Percentiles rank a stretch among this genome's conserved stretches.
Conservation (phyloP, 2,888 invertebrate genomes). For the Teleogryllus oceanicus region DNA sequence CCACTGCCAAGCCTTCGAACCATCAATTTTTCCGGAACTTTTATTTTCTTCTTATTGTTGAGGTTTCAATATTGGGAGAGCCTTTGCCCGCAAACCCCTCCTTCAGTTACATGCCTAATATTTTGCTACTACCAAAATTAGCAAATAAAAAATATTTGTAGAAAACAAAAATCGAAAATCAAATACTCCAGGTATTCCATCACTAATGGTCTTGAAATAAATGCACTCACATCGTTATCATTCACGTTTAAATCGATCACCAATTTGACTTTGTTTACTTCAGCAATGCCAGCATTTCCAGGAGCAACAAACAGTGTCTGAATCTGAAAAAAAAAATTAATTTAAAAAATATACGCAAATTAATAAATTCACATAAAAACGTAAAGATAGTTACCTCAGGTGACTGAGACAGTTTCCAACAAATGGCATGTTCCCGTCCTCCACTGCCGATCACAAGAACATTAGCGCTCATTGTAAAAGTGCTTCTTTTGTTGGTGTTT, state of each 20-base stretch:
- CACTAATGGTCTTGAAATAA: not conserved
- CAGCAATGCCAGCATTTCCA: slow-evolving; percentile 81
- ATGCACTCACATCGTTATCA: slow-evolving; percentile 62
- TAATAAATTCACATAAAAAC: not conserved
- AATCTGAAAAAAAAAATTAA: slow-evolving; percentile 49
- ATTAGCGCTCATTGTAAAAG: slow-evolving; percentile 45
- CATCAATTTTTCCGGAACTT: too few relatives aligned
- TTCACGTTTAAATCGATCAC: slow-evolving; percentile 60
- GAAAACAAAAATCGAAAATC: too few relatives aligned
- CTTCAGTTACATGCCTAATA: too few relatives aligned
- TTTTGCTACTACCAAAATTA: too few relatives aligned
- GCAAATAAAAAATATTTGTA: too few relatives aligned
- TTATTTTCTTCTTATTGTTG: too few relatives aligned
- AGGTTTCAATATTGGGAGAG: too few relatives aligned
- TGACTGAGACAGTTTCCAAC: slow-evolving; percentile 89
- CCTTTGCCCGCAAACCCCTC: too few relatives aligned
- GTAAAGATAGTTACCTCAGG: slow-evolving; percentile 45
- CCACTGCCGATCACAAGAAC: slow-evolving; percentile 87
- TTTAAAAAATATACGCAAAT: not conserved
- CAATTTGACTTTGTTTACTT: slow-evolving; percentile 65
- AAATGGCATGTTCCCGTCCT: slow-evolving; percentile 92
- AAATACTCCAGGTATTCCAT: too few relatives aligned
- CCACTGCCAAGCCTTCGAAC: too few relatives aligned
- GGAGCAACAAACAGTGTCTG: slow-evolving; percentile 75
- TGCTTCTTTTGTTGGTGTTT: too few relatives aligned